Conservation (phyloP, 2,888 invertebrate species). For the Eupithecia dodoneata region DNA sequence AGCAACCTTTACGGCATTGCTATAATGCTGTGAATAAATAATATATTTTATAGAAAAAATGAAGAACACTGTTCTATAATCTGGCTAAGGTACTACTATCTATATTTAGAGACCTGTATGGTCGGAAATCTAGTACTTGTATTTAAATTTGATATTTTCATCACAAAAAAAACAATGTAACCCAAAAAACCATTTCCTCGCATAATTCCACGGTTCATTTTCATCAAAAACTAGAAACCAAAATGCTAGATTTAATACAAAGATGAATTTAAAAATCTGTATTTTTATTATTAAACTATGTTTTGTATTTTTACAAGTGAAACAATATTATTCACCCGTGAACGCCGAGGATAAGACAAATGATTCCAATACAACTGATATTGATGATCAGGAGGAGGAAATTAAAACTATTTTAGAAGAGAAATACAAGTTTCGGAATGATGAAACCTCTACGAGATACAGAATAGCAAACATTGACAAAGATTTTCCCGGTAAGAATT, state of each 20-base stretch:
- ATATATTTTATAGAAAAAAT: not conserved
- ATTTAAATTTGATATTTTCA: not conserved
- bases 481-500: conserved; percentile 51
- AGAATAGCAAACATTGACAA: conserved; percentile 58
- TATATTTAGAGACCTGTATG: not conserved
- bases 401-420: conserved; percentile 68
- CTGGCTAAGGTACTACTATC: not conserved
- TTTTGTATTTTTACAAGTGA: conserved; percentile 13
- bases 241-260: conserved; percentile 38
- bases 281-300: conserved; percentile 25
- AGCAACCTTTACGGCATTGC: not conserved
- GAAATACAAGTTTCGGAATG: conserved; percentile 72
- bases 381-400: conserved; percentile 41
- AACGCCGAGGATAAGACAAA: not conserved
- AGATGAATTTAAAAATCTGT: conserved; percentile 44
- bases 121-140: not conserved
- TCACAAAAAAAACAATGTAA: not conserved
- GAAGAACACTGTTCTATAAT: not conserved
- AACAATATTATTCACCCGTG: conserved; percentile 15
- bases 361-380: conserved; percentile 7
- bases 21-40: not conserved
- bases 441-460: conserved; percentile 67
- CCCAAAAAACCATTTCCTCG: conserved; percentile 21
- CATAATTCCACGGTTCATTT: conserved; percentile 36
- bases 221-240: conserved; percentile 24